Percentiles rank a stretch among this genome's conserved stretches.
These are phyloP conservation scores for Hesperia comma DNA, from an alignment of 2,888 invertebrate genomes.

Conservation along the genomic window DNA sequence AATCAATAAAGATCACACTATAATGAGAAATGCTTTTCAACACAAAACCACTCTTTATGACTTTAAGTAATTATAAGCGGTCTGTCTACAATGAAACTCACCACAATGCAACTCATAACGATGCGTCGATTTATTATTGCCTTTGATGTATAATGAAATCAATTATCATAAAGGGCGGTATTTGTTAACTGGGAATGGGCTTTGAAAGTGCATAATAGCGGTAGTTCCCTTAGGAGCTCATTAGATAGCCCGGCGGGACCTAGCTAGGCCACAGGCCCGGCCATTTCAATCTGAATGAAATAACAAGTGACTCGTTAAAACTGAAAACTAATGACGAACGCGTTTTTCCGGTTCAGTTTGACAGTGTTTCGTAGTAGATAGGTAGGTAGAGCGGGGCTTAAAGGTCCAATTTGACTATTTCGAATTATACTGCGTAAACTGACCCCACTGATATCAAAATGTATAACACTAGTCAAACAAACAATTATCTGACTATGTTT, in stretches of 20 bases:
- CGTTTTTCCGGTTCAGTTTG: constrained; percentile 7
- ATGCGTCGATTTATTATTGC: constrained; percentile 25
- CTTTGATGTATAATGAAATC: constrained; percentile 37
- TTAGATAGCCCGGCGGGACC: constrained; percentile 58
- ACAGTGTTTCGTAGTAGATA: background rate
- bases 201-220: constrained; percentile 48
- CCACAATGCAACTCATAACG: constrained; percentile 15
- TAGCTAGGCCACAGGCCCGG: constrained; percentile 24
- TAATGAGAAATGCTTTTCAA: background rate
- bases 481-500: no score
- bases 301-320: constrained; percentile 35
- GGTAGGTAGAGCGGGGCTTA: no score
- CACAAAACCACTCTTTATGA: background rate
- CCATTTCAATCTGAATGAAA: constrained; percentile 29
- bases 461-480: no score
- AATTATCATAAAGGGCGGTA: constrained; percentile 29
- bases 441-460: no score
- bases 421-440: no score
- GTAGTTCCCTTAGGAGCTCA: constrained; percentile 59
- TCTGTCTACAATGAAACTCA: constrained; percentile 17
- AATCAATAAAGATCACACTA: no score
- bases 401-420: no score
- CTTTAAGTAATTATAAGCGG: background rate
- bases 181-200: constrained; percentile 40
- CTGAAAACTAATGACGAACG: constrained; percentile 31